These are phyloP conservation scores for Acanthosepion pharaonis DNA, from an alignment of 2,888 invertebrate genomes.

Conservation along the genomic window DNA sequence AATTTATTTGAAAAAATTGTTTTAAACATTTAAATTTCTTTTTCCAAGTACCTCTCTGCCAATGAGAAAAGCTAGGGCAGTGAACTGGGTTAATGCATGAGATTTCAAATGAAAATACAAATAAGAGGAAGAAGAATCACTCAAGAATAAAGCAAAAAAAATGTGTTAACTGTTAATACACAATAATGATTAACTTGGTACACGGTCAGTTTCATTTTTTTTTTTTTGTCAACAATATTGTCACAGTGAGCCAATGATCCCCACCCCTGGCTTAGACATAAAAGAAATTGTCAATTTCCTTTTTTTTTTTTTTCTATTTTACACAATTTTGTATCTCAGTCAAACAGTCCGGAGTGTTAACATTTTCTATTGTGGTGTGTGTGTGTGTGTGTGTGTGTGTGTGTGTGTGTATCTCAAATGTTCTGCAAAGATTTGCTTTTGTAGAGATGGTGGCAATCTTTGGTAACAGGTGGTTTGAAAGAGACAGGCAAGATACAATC, in stretches of 20 bases:
- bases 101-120: background rate
- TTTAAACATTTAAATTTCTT: constrained; percentile 6
- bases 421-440: too few relatives aligned
- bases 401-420: background rate
- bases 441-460: too few relatives aligned
- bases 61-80: constrained; percentile 34
- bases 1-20: background rate
- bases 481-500: too few relatives aligned
- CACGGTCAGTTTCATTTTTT: background rate
- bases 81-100: background rate
- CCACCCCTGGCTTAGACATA: background rate
- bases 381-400: too few relatives aligned
- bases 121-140: background rate
- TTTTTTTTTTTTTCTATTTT: background rate
- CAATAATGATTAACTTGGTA: constrained; percentile 34
- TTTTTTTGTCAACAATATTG: background rate
- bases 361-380: background rate
- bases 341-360: background rate
- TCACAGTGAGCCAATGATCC: background rate
- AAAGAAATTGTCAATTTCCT: background rate
- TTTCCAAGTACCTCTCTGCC: background rate
- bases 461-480: background rate
- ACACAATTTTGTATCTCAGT: background rate
- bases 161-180: background rate
- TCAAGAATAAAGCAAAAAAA: constrained; percentile 11